Conservation (phyloP, 2,888 invertebrate genomes). For the Ischnura elegans region DNA sequence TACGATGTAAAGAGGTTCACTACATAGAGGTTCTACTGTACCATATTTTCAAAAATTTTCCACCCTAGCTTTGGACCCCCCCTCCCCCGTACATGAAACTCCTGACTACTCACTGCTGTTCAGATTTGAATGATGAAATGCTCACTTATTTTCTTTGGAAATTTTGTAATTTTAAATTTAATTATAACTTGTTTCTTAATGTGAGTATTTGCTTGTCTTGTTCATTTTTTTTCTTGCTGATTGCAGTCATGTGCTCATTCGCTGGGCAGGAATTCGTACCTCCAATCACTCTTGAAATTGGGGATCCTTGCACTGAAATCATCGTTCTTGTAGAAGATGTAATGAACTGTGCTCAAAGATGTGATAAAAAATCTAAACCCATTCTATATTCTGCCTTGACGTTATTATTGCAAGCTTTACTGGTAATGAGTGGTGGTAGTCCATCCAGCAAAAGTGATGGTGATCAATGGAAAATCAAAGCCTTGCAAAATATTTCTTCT, state of each 20-base stretch:
- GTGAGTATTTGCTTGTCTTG: neutral
- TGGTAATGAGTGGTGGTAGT: neutral
- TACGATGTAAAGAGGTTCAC: no score
- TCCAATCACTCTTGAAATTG: slow-evolving; percentile 18
- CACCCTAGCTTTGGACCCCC: no score
- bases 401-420: neutral
- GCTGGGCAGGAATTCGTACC: neutral
- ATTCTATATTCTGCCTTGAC: neutral
- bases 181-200: neutral
- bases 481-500: neutral
- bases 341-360: neutral
- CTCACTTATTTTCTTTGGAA: no score
- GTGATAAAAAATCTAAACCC: neutral
- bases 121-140: no score
- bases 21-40: no score
- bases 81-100: no score
- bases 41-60: no score
- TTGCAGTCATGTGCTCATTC: slow-evolving; percentile 7
- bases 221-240: neutral
- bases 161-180: neutral
- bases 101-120: no score
- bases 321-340: neutral
- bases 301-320: slow-evolving; percentile 16
- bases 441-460: neutral
- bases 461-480: neutral